Evolutionary conservation across 2,888 invertebrate species (phyloP).

Genomic region (Drosophila formosana): DNA sequence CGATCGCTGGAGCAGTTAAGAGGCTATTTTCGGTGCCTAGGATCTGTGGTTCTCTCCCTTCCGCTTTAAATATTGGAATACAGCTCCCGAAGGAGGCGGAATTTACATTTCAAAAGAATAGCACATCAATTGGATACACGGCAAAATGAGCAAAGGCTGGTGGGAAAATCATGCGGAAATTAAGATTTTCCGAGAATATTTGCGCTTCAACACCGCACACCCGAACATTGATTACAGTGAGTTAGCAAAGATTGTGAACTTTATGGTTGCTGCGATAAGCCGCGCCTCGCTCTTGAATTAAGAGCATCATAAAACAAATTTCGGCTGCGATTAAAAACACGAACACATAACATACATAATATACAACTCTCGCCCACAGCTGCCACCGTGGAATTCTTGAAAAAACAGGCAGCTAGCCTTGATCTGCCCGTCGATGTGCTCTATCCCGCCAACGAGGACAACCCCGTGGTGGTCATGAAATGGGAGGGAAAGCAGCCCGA

Average conservation of each 20-base stretch:
- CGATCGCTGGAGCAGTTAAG: conserved; percentile 30
- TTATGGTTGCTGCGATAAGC: conserved; percentile 12
- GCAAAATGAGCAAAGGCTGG: conserved; percentile 57
- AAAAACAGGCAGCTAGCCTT: conserved; percentile 84
- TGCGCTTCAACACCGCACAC: conserved; percentile 94
- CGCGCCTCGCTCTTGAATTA: background rate
- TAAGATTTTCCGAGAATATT: conserved; percentile 93
- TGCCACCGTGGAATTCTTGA: conserved; percentile 13
- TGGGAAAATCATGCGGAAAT: conserved; percentile 88
- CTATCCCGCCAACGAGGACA: conserved; percentile 86
- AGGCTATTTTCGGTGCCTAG: conserved; percentile 8
- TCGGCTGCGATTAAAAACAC: conserved; percentile 84
- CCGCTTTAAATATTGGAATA: background rate
- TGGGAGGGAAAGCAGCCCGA: conserved; percentile 90
- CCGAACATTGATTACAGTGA: conserved; percentile 95
- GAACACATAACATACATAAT: background rate
- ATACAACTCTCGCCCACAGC: background rate
- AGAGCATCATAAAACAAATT: conserved; percentile 84
- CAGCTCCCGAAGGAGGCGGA: background rate
- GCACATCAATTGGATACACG: background rate
- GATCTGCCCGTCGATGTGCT: conserved; percentile 88
- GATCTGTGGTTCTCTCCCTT: background rate
- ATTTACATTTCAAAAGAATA: background rate
- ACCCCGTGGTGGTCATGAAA: conserved; percentile 92
- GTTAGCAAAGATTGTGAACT: conserved; percentile 42